Base-by-base conservation (phyloP, 23 tunicate species). In the Trididemnum miniatum region DNA sequence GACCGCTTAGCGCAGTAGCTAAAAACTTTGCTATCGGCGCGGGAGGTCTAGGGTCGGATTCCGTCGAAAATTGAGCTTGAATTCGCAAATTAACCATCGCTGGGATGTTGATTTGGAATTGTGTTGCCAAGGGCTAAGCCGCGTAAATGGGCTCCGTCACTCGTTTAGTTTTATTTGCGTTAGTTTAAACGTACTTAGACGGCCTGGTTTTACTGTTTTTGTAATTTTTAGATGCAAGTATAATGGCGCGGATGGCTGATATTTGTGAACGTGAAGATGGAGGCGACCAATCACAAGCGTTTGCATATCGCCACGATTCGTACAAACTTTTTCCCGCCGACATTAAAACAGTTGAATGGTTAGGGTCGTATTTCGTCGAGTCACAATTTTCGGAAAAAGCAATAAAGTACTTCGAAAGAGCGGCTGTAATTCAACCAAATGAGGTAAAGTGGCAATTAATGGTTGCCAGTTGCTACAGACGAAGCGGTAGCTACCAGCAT, bases 311-410 rank as follows among this genome's bases (percentile, higher is more conserved):
- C 59, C 78, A 65, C 54, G 99, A 96, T 59, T 85, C 97, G 51
- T 96, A 96, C 78, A 76, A 82, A 22, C 76, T 91, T 1, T 96
- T 96, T 67, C 99, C 99, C 12, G 99, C 97, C 30, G 94, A 96
- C 60, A 96, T 96, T n/a, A 65, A 76, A 59, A 93, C 89, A 34
- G 82, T 96, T 0, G 93, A 96, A 40, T 96, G 99, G 99, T 82
- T 96, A 18, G 99, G 97, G 2, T 74, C 89, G 0, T 96, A 96
- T 69, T 96, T 83, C 65, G 82, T 96, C 35, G 89, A 91, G n/a
- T 83, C 94, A 12, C 99, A 96, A 69, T 91, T 88, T 67, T 85
- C 92, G 2, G 99, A 96, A 76, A 96, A 96, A 77, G 99, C 99
- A 0, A 80, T 85, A 26, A 82, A 87, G 39, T 96, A 96, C 52